A percentile compares a stretch with the other conserved stretches of the same genome.
phyloP scores from a whole-genome alignment of 2,888 invertebrate genomes.

The Drosophila affinis region DNA sequence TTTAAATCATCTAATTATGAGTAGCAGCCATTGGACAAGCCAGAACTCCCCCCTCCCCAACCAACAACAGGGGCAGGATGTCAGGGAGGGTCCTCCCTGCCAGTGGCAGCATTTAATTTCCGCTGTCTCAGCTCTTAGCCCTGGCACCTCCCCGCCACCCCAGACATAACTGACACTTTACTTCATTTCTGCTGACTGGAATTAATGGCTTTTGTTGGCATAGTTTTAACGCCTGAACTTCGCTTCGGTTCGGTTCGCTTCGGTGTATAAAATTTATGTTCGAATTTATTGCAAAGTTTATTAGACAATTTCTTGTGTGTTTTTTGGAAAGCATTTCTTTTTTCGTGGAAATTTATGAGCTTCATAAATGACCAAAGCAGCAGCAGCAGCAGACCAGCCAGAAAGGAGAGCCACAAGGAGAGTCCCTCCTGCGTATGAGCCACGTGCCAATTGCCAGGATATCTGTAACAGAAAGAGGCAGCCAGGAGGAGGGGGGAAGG shows the following conservation, averaged over 20 bases:
- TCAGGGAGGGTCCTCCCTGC: slow-evolving; percentile 14
- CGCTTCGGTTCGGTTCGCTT: slow-evolving; percentile 41
- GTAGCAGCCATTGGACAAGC: slow-evolving; percentile 62
- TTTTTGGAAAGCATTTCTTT: slow-evolving; percentile 50
- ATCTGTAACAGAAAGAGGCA: slow-evolving; percentile 41
- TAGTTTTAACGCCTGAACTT: slow-evolving; percentile 76
- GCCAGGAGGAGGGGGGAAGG: background rate
- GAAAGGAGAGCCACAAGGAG: background rate
- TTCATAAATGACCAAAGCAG: slow-evolving; percentile 77
- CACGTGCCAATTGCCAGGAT: slow-evolving; percentile 78
- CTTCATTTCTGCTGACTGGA: slow-evolving; percentile 78
- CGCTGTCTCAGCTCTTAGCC: slow-evolving; percentile 47
- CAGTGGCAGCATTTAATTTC: slow-evolving; percentile 69
- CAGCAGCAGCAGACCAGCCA: background rate
- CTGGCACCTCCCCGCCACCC: slow-evolving; percentile 9
- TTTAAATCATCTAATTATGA: slow-evolving; percentile 81
- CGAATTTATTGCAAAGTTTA: slow-evolving; percentile 79
- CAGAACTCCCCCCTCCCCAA: background rate
- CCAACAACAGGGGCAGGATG: slow-evolving; percentile 18
- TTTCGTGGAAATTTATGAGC: slow-evolving; percentile 76
- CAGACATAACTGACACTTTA: slow-evolving; percentile 71
- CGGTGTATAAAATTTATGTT: slow-evolving; percentile 75
- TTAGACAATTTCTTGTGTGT: slow-evolving; percentile 71
- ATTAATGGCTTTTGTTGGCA: slow-evolving; percentile 81
- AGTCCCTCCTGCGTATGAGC: slow-evolving; percentile 68